phyloP scores from a whole-genome alignment of 1,140 invertebrate genomes.

The Pseudomyrmex flavicornis region DNA sequence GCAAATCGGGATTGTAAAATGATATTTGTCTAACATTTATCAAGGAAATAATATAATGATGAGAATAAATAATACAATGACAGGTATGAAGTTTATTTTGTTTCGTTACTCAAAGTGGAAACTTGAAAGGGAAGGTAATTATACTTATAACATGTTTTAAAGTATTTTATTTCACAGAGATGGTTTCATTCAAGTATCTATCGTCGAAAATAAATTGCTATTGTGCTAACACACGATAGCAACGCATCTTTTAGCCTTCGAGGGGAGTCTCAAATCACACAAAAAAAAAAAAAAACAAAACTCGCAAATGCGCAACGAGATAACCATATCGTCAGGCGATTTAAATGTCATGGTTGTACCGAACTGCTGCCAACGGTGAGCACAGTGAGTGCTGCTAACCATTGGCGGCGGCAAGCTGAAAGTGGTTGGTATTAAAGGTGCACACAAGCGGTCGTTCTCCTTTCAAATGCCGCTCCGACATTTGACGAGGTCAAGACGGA shows the following conservation, averaged over 20 bases:
- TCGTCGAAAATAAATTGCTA: not conserved
- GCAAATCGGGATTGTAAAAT: slow-evolving; percentile 13
- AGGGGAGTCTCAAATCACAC: too few species aligned
- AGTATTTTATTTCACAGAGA: too few species aligned
- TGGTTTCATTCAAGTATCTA: not conserved
- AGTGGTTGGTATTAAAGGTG: slow-evolving; percentile 57
- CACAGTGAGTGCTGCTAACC: not conserved
- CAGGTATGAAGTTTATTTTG: too few species aligned
- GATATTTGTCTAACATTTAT: not conserved
- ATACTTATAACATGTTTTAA: too few species aligned
- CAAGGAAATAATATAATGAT: not conserved
- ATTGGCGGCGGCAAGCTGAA: slow-evolving; percentile 9
- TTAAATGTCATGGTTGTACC: slow-evolving; percentile 18
- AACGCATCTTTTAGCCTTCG: too few species aligned
- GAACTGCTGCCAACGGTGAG: not conserved
- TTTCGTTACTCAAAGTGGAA: not conserved
- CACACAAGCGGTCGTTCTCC: slow-evolving; percentile 49
- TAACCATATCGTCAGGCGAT: not conserved
- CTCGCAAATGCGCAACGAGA: not conserved
- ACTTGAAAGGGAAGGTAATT: not conserved
- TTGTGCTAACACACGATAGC: not conserved
- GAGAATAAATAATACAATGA: not conserved
- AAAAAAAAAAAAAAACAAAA: too few species aligned
- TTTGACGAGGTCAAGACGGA: slow-evolving; percentile 69
- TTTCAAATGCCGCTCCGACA: slow-evolving; percentile 76